A percentile compares a stretch with the other conserved stretches of the same genome.
Evolutionary conservation across 2,797 vertebrate species (phyloP).

Genomic region (Cryptoprocta ferox): DNA sequence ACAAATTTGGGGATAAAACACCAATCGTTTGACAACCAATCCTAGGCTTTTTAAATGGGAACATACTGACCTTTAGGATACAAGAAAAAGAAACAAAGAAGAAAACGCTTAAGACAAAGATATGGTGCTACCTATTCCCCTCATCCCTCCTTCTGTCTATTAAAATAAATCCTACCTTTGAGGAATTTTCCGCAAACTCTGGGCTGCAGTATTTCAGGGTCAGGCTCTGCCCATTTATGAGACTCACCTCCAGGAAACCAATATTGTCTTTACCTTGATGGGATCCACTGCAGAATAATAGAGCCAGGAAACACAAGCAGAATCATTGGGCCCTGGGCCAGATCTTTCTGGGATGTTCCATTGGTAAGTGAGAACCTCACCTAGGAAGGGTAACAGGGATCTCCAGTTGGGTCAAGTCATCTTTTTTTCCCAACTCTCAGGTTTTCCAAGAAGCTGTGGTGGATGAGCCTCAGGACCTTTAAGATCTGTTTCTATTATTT

Average conservation of each 20-base stretch:
- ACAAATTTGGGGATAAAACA: background rate
- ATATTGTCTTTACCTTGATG: slow-evolving; percentile 85
- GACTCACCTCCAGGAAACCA: background rate
- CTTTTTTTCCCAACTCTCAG: background rate
- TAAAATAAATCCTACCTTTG: slow-evolving; percentile 26
- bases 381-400: slow-evolving; percentile 69
- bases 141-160: background rate
- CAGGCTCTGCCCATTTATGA: background rate
- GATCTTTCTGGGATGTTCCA: slow-evolving; percentile 87
- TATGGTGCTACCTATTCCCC: background rate
- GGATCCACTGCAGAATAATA: slow-evolving; percentile 88
- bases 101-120: slow-evolving; percentile 17
- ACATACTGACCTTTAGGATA: background rate
- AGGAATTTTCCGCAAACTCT: background rate
- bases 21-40: background rate
- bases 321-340: slow-evolving; percentile 87
- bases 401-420: background rate
- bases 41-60: background rate
- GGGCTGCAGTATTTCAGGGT: background rate
- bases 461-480: background rate
- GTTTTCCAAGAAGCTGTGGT: background rate
- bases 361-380: slow-evolving; percentile 85
- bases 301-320: slow-evolving; percentile 87
- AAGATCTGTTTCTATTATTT: background rate
- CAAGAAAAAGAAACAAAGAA: slow-evolving; percentile 30